These are phyloP conservation scores for Sapayoa aenigma DNA, from an alignment of 2,113 vertebrate genomes.

Conservation along the genomic window DNA sequence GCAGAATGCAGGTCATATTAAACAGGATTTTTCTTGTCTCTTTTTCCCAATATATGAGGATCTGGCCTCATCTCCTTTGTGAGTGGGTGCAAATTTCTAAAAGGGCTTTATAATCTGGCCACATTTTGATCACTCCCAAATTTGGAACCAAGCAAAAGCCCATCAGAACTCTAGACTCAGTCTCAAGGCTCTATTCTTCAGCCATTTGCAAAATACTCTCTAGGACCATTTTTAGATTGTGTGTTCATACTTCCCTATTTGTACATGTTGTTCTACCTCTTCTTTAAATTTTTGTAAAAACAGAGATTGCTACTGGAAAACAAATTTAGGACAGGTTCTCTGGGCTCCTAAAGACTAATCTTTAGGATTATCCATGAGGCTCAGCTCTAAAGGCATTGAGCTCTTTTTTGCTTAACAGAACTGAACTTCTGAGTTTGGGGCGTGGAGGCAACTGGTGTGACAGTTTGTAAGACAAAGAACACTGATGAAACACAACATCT, in stretches of 20 bases:
- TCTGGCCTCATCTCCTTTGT: background rate
- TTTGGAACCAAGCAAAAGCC: background rate
- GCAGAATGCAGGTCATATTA: background rate
- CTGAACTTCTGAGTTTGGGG: background rate
- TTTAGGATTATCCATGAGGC: background rate
- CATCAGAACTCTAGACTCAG: background rate
- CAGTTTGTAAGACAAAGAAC: conserved; percentile 3
- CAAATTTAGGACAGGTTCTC: background rate
- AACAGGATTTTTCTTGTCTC: background rate
- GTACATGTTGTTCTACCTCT: background rate
- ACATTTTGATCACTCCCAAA: background rate
- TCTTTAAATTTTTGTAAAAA: background rate
- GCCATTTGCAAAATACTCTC: background rate
- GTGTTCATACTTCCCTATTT: background rate
- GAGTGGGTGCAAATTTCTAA: background rate
- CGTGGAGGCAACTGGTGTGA: background rate
- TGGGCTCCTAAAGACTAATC: background rate
- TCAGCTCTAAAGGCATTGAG: background rate
- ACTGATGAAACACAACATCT: conserved; percentile 23
- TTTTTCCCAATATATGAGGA: background rate
- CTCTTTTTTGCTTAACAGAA: background rate
- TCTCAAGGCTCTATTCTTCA: background rate
- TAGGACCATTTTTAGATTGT: background rate
- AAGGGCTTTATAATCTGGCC: background rate
- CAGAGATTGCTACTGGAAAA: background rate